These are phyloP conservation scores for Alexandromys fortis DNA, from an alignment of 2,113 vertebrate genomes.

Conservation along the genomic window DNA sequence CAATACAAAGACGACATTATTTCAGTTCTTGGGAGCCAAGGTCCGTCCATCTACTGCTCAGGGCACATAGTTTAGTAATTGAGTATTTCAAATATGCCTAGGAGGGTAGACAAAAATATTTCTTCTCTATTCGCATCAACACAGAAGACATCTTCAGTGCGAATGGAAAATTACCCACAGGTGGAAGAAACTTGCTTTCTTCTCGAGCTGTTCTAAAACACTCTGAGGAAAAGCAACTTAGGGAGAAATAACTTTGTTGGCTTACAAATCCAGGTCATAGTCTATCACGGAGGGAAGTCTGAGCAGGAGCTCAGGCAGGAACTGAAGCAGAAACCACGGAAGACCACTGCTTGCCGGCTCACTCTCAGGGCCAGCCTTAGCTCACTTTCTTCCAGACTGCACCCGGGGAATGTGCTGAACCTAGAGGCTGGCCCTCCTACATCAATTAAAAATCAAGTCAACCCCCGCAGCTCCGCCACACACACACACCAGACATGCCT, in stretches of 20 bases:
- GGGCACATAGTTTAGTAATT: constrained; percentile 40
- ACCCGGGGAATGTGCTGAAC: background rate
- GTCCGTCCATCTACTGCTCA: background rate
- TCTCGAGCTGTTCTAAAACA: background rate
- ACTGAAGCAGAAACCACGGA: background rate
- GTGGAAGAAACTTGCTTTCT: no score
- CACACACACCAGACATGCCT: background rate
- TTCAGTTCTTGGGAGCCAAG: background rate
- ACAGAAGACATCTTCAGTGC: background rate
- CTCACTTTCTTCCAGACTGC: background rate
- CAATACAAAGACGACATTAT: constrained; percentile 50
- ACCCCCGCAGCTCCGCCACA: no score
- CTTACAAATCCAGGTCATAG: background rate
- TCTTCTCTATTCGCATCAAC: background rate
- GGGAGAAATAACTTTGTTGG: background rate
- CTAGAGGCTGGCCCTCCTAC: background rate
- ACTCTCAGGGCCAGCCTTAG: no score
- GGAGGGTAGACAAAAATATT: constrained; percentile 6
- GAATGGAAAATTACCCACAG: background rate
- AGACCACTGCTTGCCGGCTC: background rate
- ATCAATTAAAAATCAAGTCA: background rate
- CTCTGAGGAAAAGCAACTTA: background rate
- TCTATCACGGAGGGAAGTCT: background rate
- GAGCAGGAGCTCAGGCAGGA: background rate
- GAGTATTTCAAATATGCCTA: constrained; percentile 25